Percentiles rank a stretch among this genome's conserved stretches.
These are phyloP conservation scores for Operophtera brumata DNA, from an alignment of 2,888 invertebrate genomes.

Conservation along the genomic window DNA sequence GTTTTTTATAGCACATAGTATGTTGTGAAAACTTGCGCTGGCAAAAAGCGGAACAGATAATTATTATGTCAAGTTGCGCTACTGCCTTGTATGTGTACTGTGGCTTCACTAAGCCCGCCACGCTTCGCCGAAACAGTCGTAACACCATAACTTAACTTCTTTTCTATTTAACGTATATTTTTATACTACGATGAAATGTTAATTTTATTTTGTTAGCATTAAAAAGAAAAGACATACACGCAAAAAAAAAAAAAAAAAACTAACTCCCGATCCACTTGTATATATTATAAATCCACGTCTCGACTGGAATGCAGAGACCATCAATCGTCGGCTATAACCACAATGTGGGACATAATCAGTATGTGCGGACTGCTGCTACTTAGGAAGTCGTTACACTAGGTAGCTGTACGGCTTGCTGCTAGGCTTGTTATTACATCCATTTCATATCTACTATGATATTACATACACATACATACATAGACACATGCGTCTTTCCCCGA, in stretches of 20 bases:
- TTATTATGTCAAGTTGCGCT: constrained; percentile 12
- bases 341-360: constrained; percentile 49
- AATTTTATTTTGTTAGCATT: constrained; percentile 80
- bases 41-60: neutral
- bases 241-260: too few relatives aligned
- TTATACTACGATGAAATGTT: constrained; percentile 78
- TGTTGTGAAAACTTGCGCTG: neutral
- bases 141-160: constrained; percentile 33
- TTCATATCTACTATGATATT: too few relatives aligned
- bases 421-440: constrained; percentile 38
- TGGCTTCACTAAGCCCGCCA: constrained; percentile 19
- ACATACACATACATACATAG: too few relatives aligned
- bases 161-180: constrained; percentile 79
- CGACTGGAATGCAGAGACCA: constrained; percentile 24
- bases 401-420: constrained; percentile 29
- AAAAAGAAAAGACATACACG: constrained; percentile 79
- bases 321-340: constrained; percentile 31
- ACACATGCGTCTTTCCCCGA: too few relatives aligned
- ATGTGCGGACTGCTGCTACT: constrained; percentile 56
- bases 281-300: neutral
- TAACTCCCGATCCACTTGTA: too few relatives aligned
- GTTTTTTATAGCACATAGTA: too few relatives aligned
- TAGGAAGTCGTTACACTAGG: constrained; percentile 53
- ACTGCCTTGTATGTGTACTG: constrained; percentile 18
- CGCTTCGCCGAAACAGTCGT: constrained; percentile 21